Percentiles rank a stretch among this genome's conserved stretches.
Conservation (phyloP, 2,113 vertebrate species). For the Sprattus sprattus region DNA sequence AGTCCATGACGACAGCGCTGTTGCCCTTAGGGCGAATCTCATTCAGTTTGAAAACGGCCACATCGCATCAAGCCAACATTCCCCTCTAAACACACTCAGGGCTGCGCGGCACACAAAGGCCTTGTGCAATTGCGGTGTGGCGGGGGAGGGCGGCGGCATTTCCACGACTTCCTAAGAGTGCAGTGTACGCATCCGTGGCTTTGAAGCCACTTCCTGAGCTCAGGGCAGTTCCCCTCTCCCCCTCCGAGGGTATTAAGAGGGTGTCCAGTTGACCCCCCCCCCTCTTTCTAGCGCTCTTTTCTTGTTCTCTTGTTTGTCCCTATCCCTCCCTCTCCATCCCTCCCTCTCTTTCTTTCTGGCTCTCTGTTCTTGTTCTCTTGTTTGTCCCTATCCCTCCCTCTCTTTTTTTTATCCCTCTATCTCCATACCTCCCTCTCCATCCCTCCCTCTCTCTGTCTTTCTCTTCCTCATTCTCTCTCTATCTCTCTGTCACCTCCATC, state of each 20-base stretch:
- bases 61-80: neutral
- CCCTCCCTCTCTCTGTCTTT: neutral
- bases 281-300: neutral
- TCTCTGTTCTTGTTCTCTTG: neutral
- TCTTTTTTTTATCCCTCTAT: too few species aligned
- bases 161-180: neutral
- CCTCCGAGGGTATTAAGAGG: neutral
- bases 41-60: neutral
- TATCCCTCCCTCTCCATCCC: neutral
- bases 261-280: constrained; percentile 38
- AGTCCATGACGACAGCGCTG: neutral
- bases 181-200: neutral
- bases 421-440: neutral
- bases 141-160: neutral
- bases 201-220: neutral
- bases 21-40: neutral
- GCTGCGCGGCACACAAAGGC: neutral
- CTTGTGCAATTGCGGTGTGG: neutral
- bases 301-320: neutral
- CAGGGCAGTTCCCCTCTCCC: neutral
- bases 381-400: neutral
- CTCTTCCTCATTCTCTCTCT: too few species aligned
- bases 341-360: neutral
- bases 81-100: neutral
- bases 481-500: too few species aligned